A percentile compares a stretch with the other conserved stretches of the same genome.
Conservation (phyloP, 2,113 vertebrate genomes). For the Saccopteryx bilineata region DNA sequence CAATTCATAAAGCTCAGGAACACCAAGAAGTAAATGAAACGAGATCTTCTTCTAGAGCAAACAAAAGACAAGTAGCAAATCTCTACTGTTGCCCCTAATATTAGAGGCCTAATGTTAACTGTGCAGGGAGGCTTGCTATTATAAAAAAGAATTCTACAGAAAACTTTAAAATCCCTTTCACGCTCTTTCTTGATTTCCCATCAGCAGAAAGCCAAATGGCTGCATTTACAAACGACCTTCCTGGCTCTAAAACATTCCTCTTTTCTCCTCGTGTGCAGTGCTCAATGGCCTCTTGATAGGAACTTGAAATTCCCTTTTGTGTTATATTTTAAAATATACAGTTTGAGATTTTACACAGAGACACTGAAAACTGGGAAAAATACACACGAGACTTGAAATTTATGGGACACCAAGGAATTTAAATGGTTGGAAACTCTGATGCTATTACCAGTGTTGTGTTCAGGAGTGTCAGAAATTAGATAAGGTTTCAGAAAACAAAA, state of each 20-base stretch:
- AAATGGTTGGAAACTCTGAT: not conserved
- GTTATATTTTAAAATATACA: not conserved
- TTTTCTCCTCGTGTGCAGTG: not conserved
- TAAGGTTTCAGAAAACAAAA: not conserved
- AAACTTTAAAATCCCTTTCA: constrained; percentile 15
- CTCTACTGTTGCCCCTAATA: not conserved
- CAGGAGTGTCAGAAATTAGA: not conserved
- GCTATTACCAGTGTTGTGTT: not conserved
- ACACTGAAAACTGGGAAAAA: not conserved
- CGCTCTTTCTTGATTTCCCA: constrained; percentile 24
- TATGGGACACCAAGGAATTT: not conserved
- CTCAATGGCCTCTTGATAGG: not conserved
- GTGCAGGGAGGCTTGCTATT: not conserved
- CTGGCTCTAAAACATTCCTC: not conserved
- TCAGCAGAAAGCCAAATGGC: constrained; percentile 9
- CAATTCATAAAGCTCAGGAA: not conserved
- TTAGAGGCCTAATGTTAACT: not conserved
- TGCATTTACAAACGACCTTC: not conserved
- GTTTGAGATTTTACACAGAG: not conserved
- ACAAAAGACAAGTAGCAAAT: not conserved
- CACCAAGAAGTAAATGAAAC: not conserved
- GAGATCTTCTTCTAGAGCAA: not conserved
- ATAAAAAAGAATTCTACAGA: not conserved
- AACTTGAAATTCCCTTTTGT: not conserved
- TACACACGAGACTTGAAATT: not conserved